phyloP scores from a whole-genome alignment of 1,140 invertebrate genomes.

The Bombyx mori region DNA sequence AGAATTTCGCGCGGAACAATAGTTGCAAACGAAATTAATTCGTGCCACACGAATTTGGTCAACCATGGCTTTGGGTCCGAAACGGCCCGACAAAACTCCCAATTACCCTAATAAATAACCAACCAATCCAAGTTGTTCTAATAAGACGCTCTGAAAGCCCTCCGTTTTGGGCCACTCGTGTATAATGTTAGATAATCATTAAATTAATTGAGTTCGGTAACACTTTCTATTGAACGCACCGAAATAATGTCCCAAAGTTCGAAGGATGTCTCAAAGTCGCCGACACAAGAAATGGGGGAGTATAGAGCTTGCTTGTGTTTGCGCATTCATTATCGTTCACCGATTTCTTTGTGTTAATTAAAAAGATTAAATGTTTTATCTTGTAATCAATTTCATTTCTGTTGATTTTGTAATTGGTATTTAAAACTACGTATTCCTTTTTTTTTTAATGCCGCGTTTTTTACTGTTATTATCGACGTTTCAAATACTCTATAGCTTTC shows the following conservation, averaged over 20 bases:
- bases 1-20: neutral
- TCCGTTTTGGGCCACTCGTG: constrained; percentile 21
- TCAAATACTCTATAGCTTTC: no score
- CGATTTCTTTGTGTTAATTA: no score
- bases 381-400: no score
- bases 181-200: constrained; percentile 43
- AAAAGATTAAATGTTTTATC: no score
- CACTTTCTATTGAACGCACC: constrained; percentile 7
- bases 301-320: neutral
- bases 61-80: constrained; percentile 16
- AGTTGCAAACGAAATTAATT: constrained; percentile 2
- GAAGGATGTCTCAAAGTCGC: constrained; percentile 2
- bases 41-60: constrained; percentile 2
- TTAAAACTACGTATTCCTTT: no score
- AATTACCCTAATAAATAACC: constrained; percentile 59
- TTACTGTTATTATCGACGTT: no score
- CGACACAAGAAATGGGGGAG: neutral
- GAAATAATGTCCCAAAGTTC: constrained; percentile 1
- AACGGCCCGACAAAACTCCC: constrained; percentile 30
- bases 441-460: no score
- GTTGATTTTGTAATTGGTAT: no score
- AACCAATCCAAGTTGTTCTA: constrained; percentile 54
- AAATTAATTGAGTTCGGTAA: constrained; percentile 52
- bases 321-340: no score
- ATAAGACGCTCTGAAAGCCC: constrained; percentile 37